Conservation (phyloP, 2,113 vertebrate genomes). For the Paratilapia polleni region DNA sequence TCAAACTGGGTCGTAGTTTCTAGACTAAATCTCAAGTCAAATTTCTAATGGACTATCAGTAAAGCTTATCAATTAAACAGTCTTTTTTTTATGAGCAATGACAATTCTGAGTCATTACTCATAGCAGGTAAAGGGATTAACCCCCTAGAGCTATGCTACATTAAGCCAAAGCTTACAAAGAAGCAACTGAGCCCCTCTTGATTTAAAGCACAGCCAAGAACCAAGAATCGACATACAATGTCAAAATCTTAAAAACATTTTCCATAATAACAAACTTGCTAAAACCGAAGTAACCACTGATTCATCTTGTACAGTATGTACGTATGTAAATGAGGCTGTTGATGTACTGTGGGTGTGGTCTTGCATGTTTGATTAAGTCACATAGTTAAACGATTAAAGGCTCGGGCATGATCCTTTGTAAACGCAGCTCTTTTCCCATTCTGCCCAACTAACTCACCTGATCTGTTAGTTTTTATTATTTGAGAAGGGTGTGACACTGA, state of each 20-base stretch:
- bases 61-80: not conserved
- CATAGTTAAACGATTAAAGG: slow-evolving; percentile 26
- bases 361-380: slow-evolving; percentile 35
- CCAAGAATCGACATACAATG: not conserved
- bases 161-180: not conserved
- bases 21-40: not conserved
- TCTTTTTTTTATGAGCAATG: not conserved
- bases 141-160: not conserved
- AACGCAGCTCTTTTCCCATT: slow-evolving; percentile 27
- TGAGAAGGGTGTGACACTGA: slow-evolving; percentile 1
- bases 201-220: not conserved
- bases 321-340: slow-evolving; percentile 7
- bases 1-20: not conserved
- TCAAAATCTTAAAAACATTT: not conserved
- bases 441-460: slow-evolving; percentile 32
- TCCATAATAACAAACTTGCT: not conserved
- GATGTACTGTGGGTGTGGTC: not conserved
- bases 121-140: slow-evolving; percentile 1
- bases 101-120: slow-evolving; percentile 26
- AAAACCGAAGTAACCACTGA: not conserved
- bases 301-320: not conserved
- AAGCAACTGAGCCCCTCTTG: not conserved
- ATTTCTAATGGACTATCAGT: not conserved
- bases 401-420: slow-evolving; percentile 13
- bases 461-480: slow-evolving; percentile 30